phyloP scores from a whole-genome alignment of 2,888 invertebrate genomes.

The Harpalus rubripes region DNA sequence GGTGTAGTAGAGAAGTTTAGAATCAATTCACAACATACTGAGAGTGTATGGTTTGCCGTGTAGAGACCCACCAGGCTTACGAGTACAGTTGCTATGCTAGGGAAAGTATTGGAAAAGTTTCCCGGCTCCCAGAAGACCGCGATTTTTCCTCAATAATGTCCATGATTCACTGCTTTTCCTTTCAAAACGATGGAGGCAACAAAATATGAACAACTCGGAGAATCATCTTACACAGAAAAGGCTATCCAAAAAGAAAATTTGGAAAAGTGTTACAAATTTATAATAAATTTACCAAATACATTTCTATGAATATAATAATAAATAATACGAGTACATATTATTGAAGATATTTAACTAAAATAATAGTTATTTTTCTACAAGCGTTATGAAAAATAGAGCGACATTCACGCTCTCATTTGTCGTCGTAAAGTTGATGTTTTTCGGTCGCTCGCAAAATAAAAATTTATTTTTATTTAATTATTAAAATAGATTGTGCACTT shows the following conservation, averaged over 20 bases:
- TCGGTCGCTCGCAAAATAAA: too few relatives aligned
- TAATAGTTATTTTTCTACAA: too few relatives aligned
- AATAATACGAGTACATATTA: too few relatives aligned
- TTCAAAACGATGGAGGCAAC: slow-evolving; percentile 1
- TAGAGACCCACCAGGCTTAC: not conserved
- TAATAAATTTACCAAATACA: not conserved
- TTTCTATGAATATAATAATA: too few relatives aligned
- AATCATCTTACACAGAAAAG: not conserved
- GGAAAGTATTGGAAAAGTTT: slow-evolving; percentile 38
- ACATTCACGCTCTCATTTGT: too few relatives aligned
- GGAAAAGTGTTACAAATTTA: not conserved
- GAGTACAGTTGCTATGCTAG: not conserved
- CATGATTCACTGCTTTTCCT: slow-evolving; percentile 32
- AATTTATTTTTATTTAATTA: too few relatives aligned
- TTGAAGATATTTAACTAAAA: too few relatives aligned
- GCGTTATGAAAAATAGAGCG: too few relatives aligned
- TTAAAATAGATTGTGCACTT: too few relatives aligned
- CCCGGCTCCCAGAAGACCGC: slow-evolving; percentile 9
- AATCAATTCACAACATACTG: slow-evolving; percentile 9
- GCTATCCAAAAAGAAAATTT: not conserved
- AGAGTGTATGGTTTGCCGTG: not conserved
- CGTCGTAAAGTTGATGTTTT: too few relatives aligned
- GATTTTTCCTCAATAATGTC: slow-evolving; percentile 28
- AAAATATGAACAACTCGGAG: not conserved
- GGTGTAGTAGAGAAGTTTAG: not conserved